A percentile compares a stretch with the other conserved stretches of the same genome.
These are phyloP conservation scores for Halisarca cf. caerulea DNA, from an alignment of 37 sponge, comb jelly and placozoan genomes.

Conservation along the genomic window DNA sequence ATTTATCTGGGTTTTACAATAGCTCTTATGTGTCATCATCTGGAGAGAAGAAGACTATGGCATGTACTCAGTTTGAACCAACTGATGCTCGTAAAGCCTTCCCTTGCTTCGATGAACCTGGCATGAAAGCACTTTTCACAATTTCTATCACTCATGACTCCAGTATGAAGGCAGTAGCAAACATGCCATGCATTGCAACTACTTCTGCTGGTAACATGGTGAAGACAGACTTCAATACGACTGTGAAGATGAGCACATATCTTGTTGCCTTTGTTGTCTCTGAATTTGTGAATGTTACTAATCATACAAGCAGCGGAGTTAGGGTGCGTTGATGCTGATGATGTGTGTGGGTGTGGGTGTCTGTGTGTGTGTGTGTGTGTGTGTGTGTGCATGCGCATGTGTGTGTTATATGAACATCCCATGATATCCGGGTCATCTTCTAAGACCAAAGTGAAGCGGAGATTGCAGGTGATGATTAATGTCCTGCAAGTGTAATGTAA, in stretches of 20 bases:
- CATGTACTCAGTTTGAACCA: constrained; percentile 96
- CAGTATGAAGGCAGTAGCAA: constrained; percentile 58
- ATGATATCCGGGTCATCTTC: too few species aligned
- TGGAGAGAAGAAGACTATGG: constrained; percentile 54
- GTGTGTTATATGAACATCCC: too few species aligned
- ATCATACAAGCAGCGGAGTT: too few species aligned
- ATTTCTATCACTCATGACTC: constrained; percentile 66
- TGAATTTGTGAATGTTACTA: constrained; percentile 50
- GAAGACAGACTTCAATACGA: constrained; percentile 68
- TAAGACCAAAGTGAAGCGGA: too few species aligned
- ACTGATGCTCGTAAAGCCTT: constrained; percentile 94
- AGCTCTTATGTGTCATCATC: constrained; percentile 58
- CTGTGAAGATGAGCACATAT: constrained; percentile 92
- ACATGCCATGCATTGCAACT: constrained; percentile 68
- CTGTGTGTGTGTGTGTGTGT: neutral
- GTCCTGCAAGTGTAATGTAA: too few species aligned
- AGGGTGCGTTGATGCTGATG: too few species aligned
- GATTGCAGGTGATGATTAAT: too few species aligned
- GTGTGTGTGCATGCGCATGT: neutral
- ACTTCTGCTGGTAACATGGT: constrained; percentile 13
- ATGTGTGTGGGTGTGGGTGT: too few species aligned
- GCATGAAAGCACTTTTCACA: constrained; percentile 88
- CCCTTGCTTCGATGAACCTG: constrained; percentile 98
- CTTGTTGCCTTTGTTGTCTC: constrained; percentile 96
- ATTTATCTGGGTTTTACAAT: constrained; percentile 79